Evolutionary conservation across 2,888 invertebrate species (phyloP).

Genomic region (Epistrophe eligans): DNA sequence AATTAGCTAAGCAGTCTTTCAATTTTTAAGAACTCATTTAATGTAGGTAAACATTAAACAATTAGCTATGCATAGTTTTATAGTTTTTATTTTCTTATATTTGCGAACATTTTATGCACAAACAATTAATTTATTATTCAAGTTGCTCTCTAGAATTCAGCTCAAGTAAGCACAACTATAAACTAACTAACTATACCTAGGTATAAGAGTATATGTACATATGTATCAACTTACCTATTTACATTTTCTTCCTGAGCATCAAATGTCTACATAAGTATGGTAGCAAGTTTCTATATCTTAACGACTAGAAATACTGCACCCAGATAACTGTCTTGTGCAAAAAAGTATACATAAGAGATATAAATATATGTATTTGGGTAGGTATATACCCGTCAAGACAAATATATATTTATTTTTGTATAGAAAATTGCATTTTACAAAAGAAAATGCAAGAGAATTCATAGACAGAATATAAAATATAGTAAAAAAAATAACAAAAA

Average conservation of each 20-base stretch:
- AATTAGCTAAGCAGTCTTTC: too few species aligned
- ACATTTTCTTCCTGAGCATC: conserved; percentile 9
- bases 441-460: conserved; percentile 45
- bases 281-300: not conserved
- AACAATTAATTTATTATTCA: conserved; percentile 32
- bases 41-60: too few species aligned
- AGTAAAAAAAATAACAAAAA: not conserved
- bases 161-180: conserved; percentile 10
- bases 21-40: too few species aligned
- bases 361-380: not conserved
- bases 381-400: not conserved
- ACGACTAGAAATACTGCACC: conserved; percentile 50
- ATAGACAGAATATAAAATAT: conserved; percentile 45
- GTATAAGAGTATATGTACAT: too few species aligned
- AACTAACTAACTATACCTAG: not conserved
- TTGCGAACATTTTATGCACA: not conserved
- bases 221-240: not conserved
- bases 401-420: conserved; percentile 1
- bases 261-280: not conserved
- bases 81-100: not conserved
- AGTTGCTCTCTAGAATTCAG: conserved; percentile 17
- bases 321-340: conserved; percentile 33
- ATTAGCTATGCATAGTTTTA: too few species aligned
- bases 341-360: not conserved
- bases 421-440: conserved; percentile 63